A percentile compares a stretch with the other conserved stretches of the same genome.
Evolutionary conservation across 2,113 vertebrate species (phyloP).

Genomic region (Hemibagrus wyckioides): DNA sequence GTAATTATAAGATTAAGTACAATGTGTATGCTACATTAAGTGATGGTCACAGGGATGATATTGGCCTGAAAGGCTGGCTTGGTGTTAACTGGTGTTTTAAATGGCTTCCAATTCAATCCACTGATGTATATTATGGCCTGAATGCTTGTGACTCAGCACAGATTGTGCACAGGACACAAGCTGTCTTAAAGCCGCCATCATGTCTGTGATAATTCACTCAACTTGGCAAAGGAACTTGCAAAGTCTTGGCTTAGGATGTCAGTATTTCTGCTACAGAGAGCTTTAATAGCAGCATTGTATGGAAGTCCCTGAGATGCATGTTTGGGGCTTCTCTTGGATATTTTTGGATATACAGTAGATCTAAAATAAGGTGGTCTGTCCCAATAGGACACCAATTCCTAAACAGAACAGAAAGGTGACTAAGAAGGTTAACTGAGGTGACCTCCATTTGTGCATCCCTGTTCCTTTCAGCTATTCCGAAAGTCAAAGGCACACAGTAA

Average conservation of each 20-base stretch:
- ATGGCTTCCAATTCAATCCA: background rate
- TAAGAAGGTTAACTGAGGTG: background rate
- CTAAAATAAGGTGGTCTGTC: background rate
- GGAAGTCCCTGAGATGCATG: background rate
- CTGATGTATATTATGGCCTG: background rate
- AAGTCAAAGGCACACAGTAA: constrained; percentile 41
- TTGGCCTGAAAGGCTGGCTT: background rate
- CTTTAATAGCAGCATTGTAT: background rate
- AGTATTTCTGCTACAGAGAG: background rate
- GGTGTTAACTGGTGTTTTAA: background rate
- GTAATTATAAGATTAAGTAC: background rate
- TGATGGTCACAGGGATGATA: background rate
- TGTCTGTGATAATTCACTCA: background rate
- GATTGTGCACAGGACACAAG: background rate
- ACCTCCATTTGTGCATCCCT: constrained; percentile 14
- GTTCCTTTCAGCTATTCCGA: constrained; percentile 36
- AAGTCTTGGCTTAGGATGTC: background rate
- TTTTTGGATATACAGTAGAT: constrained; percentile 5
- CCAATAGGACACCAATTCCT: background rate
- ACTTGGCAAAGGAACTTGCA: background rate
- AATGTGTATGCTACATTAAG: background rate
- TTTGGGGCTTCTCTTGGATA: background rate
- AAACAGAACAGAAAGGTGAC: background rate
- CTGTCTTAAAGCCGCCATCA: background rate
- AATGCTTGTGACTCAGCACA: background rate